phyloP scores from a whole-genome alignment of 2,113 vertebrate genomes.

The Leptosomus discolor region DNA sequence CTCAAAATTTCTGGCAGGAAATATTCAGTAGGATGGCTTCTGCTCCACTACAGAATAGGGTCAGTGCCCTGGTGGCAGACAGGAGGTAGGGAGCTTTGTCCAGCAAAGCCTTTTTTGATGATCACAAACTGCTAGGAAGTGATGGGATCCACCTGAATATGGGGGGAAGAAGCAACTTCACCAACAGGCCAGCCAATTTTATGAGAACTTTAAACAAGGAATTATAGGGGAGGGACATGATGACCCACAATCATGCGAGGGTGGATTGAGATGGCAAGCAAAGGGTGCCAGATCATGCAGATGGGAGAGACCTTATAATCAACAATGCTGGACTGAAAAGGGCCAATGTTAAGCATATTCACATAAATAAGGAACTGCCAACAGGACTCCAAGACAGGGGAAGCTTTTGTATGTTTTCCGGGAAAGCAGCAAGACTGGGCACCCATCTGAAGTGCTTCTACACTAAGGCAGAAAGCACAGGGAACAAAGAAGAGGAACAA shows the following conservation, averaged over 20 bases:
- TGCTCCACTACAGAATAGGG: not conserved
- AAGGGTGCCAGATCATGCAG: not conserved
- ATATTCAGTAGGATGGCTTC: not conserved
- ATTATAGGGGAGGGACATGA: not conserved
- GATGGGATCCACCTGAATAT: not conserved
- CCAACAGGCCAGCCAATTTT: not conserved
- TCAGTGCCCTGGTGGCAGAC: not conserved
- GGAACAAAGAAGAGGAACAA: not conserved
- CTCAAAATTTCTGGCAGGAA: not conserved
- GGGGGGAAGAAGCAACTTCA: not conserved
- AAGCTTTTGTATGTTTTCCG: not conserved
- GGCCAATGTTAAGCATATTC: not conserved
- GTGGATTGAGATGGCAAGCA: not conserved
- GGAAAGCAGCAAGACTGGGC: not conserved
- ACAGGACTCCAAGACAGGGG: not conserved
- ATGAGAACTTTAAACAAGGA: not conserved
- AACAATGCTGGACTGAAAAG: not conserved
- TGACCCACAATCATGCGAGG: not conserved
- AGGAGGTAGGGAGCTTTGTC: accelerated
- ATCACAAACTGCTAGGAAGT: not conserved
- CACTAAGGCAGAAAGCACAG: not conserved
- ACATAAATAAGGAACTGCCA: not conserved
- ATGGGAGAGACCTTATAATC: not conserved
- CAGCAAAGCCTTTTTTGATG: not conserved
- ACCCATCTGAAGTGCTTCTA: not conserved